phyloP scores from a whole-genome alignment of 2,888 invertebrate species.

The Acronicta leporina region DNA sequence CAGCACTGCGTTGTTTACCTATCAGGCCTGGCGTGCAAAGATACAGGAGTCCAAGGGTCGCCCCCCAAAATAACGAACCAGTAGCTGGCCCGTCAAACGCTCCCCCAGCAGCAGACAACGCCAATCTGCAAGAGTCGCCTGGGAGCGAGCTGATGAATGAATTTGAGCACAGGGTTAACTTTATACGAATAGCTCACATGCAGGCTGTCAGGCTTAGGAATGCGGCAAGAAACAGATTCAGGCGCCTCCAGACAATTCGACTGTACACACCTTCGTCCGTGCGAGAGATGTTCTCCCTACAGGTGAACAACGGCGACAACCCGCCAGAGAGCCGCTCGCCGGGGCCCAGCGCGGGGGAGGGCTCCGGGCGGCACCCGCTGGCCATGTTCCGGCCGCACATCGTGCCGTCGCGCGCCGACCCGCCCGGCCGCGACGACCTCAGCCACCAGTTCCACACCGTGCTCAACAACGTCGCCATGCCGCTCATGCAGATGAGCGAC shows the following conservation, averaged over 20 bases:
- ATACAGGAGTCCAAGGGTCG: slow-evolving; percentile 56
- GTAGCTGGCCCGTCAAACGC: slow-evolving; percentile 75
- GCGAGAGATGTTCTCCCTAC: slow-evolving; percentile 79
- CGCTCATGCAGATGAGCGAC: slow-evolving; percentile 90
- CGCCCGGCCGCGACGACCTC: slow-evolving; percentile 41
- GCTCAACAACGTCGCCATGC: slow-evolving; percentile 79
- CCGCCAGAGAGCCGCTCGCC: slow-evolving; percentile 61
- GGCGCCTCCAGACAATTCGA: slow-evolving; percentile 81
- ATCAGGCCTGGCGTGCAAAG: slow-evolving; percentile 55
- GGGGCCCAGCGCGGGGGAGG: slow-evolving; percentile 49
- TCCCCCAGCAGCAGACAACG: slow-evolving; percentile 50
- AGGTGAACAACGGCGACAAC: slow-evolving; percentile 66
- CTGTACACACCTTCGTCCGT: slow-evolving; percentile 82
- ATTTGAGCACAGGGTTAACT: slow-evolving; percentile 78
- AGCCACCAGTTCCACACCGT: slow-evolving; percentile 67
- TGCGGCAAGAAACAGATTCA: slow-evolving; percentile 77
- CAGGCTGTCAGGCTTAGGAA: slow-evolving; percentile 79
- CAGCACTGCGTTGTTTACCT: slow-evolving; percentile 74
- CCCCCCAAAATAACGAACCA: slow-evolving; percentile 67
- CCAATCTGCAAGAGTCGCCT: slow-evolving; percentile 57
- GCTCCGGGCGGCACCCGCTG: slow-evolving; percentile 54
- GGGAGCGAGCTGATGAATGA: slow-evolving; percentile 70
- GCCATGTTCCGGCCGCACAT: slow-evolving; percentile 69
- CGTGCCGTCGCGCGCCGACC: slow-evolving; percentile 58
- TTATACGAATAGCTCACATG: slow-evolving; percentile 81